Conservation (phyloP, 92 coral and sea anemone species). For the Galaxea fascicularis region DNA sequence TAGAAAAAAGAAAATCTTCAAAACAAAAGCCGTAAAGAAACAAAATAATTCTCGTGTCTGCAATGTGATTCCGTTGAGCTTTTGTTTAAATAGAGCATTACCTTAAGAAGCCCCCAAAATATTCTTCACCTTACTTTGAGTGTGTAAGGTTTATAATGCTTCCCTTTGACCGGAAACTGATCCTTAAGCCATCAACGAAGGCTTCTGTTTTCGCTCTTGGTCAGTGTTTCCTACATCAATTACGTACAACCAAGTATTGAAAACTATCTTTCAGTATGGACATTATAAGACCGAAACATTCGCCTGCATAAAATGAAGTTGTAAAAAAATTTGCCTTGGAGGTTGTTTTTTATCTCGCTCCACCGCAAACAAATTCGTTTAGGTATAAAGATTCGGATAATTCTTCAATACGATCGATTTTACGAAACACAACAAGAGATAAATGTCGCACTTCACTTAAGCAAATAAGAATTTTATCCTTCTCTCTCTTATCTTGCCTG, state of each 20-base stretch:
- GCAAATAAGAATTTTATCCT: constrained; percentile 30
- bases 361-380: constrained; percentile 17
- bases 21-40: not conserved
- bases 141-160: not conserved
- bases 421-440: not conserved
- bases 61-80: not conserved
- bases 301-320: too few species aligned
- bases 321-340: not conserved
- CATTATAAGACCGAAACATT: too few species aligned
- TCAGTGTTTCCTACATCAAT: too few species aligned
- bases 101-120: not conserved
- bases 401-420: not conserved
- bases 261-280: too few species aligned
- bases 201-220: not conserved
- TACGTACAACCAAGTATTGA: too few species aligned
- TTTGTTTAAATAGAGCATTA: not conserved
- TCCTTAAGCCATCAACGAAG: not conserved
- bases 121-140: not conserved
- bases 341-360: not conserved
- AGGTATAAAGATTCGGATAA: not conserved
- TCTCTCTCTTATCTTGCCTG: constrained; percentile 12
- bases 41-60: not conserved
- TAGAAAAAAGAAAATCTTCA: too few species aligned
- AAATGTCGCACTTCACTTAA: not conserved
- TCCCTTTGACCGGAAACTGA: not conserved